phyloP scores from a whole-genome alignment of 2,888 invertebrate genomes.

The Sussaba pulchella region DNA sequence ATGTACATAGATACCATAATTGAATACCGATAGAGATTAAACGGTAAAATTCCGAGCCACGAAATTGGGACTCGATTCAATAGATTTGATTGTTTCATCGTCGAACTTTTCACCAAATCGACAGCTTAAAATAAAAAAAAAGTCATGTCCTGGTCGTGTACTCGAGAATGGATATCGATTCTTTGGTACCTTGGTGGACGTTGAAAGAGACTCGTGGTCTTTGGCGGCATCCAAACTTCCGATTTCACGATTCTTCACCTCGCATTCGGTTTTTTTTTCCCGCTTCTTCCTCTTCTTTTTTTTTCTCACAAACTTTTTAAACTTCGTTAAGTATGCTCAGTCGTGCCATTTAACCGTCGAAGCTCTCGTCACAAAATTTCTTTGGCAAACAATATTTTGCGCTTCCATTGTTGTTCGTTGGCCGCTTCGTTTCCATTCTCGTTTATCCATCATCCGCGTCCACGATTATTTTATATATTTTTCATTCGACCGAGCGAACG shows the following conservation, averaged over 20 bases:
- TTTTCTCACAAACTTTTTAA: slow-evolving; percentile 1
- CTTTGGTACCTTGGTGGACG: slow-evolving; percentile 68
- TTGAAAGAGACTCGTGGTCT: slow-evolving; percentile 57
- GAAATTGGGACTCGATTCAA: slow-evolving; percentile 31
- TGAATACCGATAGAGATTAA: slow-evolving; percentile 60
- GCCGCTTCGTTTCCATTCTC: slow-evolving; percentile 41
- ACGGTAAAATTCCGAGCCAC: slow-evolving; percentile 26
- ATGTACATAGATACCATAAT: slow-evolving; percentile 54
- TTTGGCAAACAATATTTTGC: slow-evolving; percentile 67
- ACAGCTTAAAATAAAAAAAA: slow-evolving; percentile 41
- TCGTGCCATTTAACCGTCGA: slow-evolving; percentile 29
- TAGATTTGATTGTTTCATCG: slow-evolving; percentile 33
- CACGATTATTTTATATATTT: background rate
- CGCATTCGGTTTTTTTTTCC: background rate
- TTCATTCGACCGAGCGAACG: no score
- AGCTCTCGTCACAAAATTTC: slow-evolving; percentile 58
- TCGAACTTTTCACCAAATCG: slow-evolving; percentile 26
- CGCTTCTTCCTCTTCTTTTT: no score
- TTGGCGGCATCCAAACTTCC: slow-evolving; percentile 50
- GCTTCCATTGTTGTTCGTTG: slow-evolving; percentile 32
- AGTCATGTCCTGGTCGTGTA: slow-evolving; percentile 52
- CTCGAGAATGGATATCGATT: slow-evolving; percentile 66
- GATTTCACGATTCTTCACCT: slow-evolving; percentile 15
- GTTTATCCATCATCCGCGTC: slow-evolving; percentile 9
- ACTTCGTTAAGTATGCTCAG: slow-evolving; percentile 13